A percentile compares a stretch with the other conserved stretches of the same genome.
Conservation (phyloP, 2,888 invertebrate species). For the Tanypteryx hageni region DNA sequence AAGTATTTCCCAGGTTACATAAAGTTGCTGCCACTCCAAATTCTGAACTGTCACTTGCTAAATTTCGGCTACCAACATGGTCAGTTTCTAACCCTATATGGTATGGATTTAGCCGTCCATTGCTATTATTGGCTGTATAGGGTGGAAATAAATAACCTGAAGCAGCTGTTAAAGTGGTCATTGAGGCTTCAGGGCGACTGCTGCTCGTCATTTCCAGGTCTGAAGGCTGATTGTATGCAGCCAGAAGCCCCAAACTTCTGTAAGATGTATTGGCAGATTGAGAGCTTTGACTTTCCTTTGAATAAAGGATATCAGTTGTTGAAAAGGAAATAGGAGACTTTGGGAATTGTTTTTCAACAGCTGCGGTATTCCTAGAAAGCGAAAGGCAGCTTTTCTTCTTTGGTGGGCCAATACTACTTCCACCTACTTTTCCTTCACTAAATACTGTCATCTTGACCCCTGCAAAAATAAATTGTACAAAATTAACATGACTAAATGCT, state of each 20-base stretch:
- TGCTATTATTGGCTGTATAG: conserved; percentile 46
- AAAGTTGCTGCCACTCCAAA: conserved; percentile 79
- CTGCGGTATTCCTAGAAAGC: conserved; percentile 69
- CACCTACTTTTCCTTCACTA: conserved; percentile 76
- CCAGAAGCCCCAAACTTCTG: conserved; percentile 16
- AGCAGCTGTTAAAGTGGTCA: conserved; percentile 53
- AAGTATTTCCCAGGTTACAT: conserved; percentile 94
- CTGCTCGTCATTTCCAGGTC: conserved; percentile 61
- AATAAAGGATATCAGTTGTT: not conserved
- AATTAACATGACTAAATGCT: no score
- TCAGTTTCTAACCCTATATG: conserved; percentile 29
- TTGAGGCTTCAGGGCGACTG: conserved; percentile 30
- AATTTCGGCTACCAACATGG: conserved; percentile 32
- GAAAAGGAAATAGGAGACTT: not conserved
- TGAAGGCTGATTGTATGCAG: not conserved
- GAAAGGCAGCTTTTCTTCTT: conserved; percentile 76
- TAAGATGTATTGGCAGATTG: not conserved
- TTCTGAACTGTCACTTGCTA: conserved; percentile 35
- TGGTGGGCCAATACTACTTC: conserved; percentile 73
- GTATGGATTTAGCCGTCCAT: conserved; percentile 50
- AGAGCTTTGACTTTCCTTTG: not conserved
- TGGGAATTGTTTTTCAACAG: not conserved
- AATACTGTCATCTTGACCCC: conserved; percentile 78
- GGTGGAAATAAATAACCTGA: conserved; percentile 44
- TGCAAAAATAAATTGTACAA: conserved; percentile 68